Evolutionary conservation across 2,888 invertebrate genomes (phyloP), one percentile per base, ranked within the genome.

Genomic region (Chalcis sispes): DNA sequence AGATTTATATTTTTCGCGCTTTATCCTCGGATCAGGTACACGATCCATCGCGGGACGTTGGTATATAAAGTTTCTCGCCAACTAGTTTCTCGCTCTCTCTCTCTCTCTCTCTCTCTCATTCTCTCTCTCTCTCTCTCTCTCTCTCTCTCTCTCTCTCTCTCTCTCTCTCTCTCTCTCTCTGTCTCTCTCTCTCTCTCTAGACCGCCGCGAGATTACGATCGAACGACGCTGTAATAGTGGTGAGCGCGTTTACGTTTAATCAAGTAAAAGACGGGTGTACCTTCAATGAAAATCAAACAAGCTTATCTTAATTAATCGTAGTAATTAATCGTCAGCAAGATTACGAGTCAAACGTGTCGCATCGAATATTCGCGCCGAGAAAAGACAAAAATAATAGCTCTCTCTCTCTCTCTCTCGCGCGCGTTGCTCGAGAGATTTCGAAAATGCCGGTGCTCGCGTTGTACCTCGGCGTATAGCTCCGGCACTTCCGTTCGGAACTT

Each of bases 401-500:
- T 32, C 10, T 58, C 46, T 46, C 40, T 61, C 59, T 46, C 58
- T 67, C 13, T 32, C 52, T 46, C n/a, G 5, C 5, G 10, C 10
- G 10, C 27, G 10, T 42, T 65, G n/a, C 8, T 8, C 7, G 40
- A 36, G 70, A 61, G 59, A 61, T 69, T 69, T 69, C 48, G 64
- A 62, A 64, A 64, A 46, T 40, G 52, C 13, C 52, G 48, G 27
- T 40, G 59, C 10, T 15, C n/a, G n/a, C n/a, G n/a, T n/a, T n/a
- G n/a, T n/a, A n/a, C n/a, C n/a, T n/a, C 13, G 36, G 36, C 36
- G 54, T 20, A n/a, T 15, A 29, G 25, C 8, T 5, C 48, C 46
- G 48, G 56, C 61, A 72, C 64, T 75, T 77, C 74, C 72, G 72
- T 23, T 70, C 54, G 20, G 54, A 62, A 83, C 83, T 83, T 84